Base-by-base conservation (phyloP, 1,140 invertebrate species). In the Solenopsis invicta region DNA sequence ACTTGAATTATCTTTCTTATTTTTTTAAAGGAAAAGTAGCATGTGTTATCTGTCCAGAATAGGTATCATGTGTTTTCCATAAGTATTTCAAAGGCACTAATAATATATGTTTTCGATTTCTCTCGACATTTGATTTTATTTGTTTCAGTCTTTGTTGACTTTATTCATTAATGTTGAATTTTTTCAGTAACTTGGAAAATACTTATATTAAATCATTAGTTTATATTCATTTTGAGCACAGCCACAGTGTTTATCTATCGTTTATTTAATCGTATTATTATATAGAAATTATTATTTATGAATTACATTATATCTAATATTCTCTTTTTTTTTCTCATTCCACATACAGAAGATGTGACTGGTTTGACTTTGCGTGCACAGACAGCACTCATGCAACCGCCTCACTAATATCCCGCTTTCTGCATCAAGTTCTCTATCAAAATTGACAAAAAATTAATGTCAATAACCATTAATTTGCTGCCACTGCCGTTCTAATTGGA, bases 281-380 rank as follows among this genome's bases (percentile, higher is more conserved):
- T 45, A 45, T 62, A 48, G 13, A 72, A 56, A 52, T 12, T 18
- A 69, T 82, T 64, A 78, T 48, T 75, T 75, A 67, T 76, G 12
- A 41, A 75, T 88, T 62, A 80, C 62, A 61, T 29, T 64, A 86
- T 66, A 69, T 78, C 81, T 85, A 91, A 90, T 80, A 69, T 91
- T 89, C 76, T 82, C 37, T 88, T 89, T 87, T 81, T 34, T 75
- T 85, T 90, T 82, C 29, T 82, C 54, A 88, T 91, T 91, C 71
- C 75, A 88, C 67, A 41, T 87, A 86, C 90, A 94, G 94, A 93
- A 84, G 86, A 93, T 86, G 87, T 92, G 81, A 91, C 91, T 85
- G 92, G 93, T 91, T 89, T 93, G 89, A 86, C 86, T 52, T 87
- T 94, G 78, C 90, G 85, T 18, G 82, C 90, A 66, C 92, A 93